Base-by-base conservation (phyloP, 23 tunicate species). In the Pegea sp. region DNA sequence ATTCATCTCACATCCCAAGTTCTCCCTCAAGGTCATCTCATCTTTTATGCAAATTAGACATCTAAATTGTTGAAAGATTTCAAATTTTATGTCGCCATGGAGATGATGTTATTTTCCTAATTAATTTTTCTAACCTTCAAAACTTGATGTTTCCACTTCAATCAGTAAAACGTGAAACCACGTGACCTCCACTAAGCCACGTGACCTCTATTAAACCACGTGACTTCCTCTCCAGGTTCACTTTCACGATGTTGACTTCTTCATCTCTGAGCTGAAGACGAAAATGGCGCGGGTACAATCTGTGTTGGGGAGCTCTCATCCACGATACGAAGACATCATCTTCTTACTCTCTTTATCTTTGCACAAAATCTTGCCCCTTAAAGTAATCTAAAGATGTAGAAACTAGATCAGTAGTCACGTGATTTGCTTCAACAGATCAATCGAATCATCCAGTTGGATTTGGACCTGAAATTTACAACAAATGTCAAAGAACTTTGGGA, bases 401-500 rank as follows among this genome's bases (percentile, higher is more conserved):
- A n/a, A n/a, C n/a, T n/a, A n/a, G n/a, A n/a, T n/a, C n/a, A n/a
- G n/a, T n/a, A n/a, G n/a, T n/a, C n/a, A n/a, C n/a, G n/a, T n/a
- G n/a, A n/a, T n/a, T n/a, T 38, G 11, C 16, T 8, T 22, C 2
- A 29, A 23, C 29, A 71, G 77, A 66, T 79, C 26, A 80, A 81
- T 34, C 55, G 75, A 26, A 33, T 81, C 4, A 80, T 81, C 44
- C 93, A 81, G 51, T 53, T 81, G 23, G 93, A 81, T 31, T 54
- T 81, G 55, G 93, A 81, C 34, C 54, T 81, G 26, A 71, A 72
- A 55, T 65, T 81, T 44, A 51, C 11, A 18, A 71, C 44, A 4
- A 81, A 81, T 60, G 67, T 81, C 29, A 64, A 69, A 13, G 93
- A 71, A 29, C 42, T 81, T 8, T 81, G 93, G 93, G 53, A 72